Conservation (phyloP, 2,888 invertebrate genomes). For the Malthinus seriepunctatus region DNA sequence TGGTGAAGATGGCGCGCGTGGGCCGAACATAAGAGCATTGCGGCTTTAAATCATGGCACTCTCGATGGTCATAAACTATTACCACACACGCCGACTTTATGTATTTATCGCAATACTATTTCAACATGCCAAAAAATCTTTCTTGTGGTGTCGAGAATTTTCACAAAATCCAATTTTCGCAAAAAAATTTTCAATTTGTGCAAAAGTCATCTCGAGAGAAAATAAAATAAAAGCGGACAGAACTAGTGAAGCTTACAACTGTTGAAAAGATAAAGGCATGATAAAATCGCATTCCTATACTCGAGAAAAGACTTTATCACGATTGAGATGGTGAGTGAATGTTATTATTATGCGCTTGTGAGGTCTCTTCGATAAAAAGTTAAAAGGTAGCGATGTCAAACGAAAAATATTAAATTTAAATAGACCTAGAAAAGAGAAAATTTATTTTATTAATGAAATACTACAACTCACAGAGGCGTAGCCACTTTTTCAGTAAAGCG, state of each 20-base stretch:
- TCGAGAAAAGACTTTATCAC: conserved; percentile 22
- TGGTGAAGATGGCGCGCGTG: conserved; percentile 54
- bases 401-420: conserved; percentile 8
- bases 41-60: conserved; percentile 54
- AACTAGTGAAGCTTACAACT: conserved; percentile 14
- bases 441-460: background rate
- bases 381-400: conserved; percentile 12
- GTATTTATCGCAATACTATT: conserved; percentile 22
- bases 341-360: conserved; percentile 18
- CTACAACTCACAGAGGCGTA: background rate
- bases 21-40: conserved; percentile 54
- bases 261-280: conserved; percentile 21
- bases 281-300: conserved; percentile 25
- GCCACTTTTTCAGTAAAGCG: background rate
- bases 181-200: no score
- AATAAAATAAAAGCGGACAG: conserved; percentile 15
- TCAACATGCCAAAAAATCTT: conserved; percentile 5
- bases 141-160: background rate
- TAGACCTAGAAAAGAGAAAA: background rate
- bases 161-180: background rate
- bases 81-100: conserved; percentile 47
- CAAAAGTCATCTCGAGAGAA: background rate
- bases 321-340: conserved; percentile 16
- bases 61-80: conserved; percentile 52
- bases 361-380: conserved; percentile 13